A percentile compares a stretch with the other conserved stretches of the same genome.
These are phyloP conservation scores for Mastigias papua DNA, from an alignment of 30 jellyfish, hydroid and myxozoan genomes.

Conservation along the genomic window DNA sequence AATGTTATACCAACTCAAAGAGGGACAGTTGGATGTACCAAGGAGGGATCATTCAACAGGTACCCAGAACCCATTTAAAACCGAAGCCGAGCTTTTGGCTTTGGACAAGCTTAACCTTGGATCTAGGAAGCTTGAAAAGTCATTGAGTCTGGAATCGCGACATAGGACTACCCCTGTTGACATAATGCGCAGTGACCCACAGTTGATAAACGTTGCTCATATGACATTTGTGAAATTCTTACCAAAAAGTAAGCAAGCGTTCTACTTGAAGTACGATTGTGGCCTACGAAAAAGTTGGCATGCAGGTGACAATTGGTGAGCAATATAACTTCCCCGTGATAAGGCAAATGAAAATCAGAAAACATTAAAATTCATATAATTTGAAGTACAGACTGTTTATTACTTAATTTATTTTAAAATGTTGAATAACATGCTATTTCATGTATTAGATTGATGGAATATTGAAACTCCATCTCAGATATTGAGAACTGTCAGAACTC, in stretches of 20 bases:
- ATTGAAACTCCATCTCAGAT: too few species aligned
- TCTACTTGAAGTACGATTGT: conserved; percentile 26
- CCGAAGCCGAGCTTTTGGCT: conserved; percentile 4
- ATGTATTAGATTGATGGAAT: too few species aligned
- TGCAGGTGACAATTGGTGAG: conserved; percentile 28
- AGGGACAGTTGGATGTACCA: conserved; percentile 55
- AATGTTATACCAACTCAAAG: conserved; percentile 51
- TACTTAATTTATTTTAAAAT: too few species aligned
- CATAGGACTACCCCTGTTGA: neutral
- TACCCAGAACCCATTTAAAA: neutral
- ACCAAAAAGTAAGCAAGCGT: conserved; percentile 65
- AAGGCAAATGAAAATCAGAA: too few species aligned
- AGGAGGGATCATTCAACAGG: neutral
- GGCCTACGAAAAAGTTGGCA: conserved; percentile 44
- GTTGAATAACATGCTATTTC: too few species aligned
- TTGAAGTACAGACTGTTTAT: too few species aligned
- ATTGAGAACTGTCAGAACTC: too few species aligned
- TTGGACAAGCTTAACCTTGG: conserved; percentile 1
- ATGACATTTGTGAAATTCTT: conserved; percentile 66
- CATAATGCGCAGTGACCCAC: neutral
- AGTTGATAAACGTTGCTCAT: conserved; percentile 26
- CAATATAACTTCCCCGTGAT: too few species aligned
- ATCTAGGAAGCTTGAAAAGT: neutral
- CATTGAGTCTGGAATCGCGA: conserved; percentile 17
- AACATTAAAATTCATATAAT: too few species aligned